Evolutionary conservation across 2,113 vertebrate species (phyloP).

Genomic region (Elephantulus edwardii): DNA sequence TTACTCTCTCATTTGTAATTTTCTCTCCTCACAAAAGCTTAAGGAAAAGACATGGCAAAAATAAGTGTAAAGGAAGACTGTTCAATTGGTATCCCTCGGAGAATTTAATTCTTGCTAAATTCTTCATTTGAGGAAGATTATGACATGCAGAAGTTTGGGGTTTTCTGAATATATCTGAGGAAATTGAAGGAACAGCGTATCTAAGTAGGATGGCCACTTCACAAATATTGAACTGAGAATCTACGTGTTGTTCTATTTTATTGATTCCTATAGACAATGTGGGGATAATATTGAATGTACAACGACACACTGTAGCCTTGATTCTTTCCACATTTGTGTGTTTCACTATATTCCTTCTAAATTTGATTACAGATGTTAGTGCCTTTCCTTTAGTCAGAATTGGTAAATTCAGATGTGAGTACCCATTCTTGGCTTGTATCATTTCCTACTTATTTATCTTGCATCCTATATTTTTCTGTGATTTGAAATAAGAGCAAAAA

Average conservation of each 20-base stretch:
- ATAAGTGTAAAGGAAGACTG: background rate
- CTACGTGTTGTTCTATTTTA: background rate
- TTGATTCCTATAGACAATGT: background rate
- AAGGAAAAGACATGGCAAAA: background rate
- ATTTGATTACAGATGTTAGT: background rate
- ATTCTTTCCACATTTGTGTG: background rate
- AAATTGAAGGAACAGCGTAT: constrained; percentile 3
- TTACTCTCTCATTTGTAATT: constrained; percentile 16
- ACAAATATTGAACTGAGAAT: background rate
- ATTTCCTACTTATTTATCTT: background rate
- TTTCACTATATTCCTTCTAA: background rate
- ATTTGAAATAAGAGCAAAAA: background rate
- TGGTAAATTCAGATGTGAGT: background rate
- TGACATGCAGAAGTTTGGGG: constrained; percentile 5
- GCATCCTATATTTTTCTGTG: background rate
- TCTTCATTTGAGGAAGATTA: constrained; percentile 27
- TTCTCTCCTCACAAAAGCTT: constrained; percentile 33
- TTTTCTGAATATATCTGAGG: background rate
- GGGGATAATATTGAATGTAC: background rate
- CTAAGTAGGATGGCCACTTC: background rate
- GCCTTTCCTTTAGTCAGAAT: background rate
- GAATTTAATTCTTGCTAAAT: background rate
- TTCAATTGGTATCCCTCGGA: background rate
- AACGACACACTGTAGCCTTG: background rate
- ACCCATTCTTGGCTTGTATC: background rate